A percentile compares a stretch with the other conserved stretches of the same genome.
phyloP scores from a whole-genome alignment of 1,140 invertebrate species.

The Hetaerina americana region DNA sequence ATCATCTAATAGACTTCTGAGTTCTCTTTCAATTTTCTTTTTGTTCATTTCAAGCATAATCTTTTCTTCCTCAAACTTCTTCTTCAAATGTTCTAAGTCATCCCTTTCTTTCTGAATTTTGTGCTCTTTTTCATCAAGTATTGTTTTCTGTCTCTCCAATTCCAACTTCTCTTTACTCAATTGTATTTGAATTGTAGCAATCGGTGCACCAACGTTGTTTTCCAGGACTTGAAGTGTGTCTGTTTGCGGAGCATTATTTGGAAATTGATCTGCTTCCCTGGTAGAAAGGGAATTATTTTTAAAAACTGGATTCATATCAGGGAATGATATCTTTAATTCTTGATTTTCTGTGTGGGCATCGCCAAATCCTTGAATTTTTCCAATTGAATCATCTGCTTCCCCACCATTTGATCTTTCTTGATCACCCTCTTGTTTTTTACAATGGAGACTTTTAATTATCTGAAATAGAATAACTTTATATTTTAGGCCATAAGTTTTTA shows the following conservation, averaged over 20 bases:
- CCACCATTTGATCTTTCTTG: too few relatives aligned
- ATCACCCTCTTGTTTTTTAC: too few relatives aligned
- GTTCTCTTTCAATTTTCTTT: background rate
- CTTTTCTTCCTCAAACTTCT: background rate
- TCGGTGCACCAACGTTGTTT: too few relatives aligned
- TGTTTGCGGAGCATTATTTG: too few relatives aligned
- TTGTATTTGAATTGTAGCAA: background rate
- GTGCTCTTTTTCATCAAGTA: background rate
- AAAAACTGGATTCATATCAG: background rate
- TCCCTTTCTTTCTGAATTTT: background rate
- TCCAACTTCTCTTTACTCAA: background rate
- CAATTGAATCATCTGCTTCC: too few relatives aligned
- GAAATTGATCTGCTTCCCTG: background rate
- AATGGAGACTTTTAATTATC: too few relatives aligned
- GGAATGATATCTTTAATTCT: background rate
- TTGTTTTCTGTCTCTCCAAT: background rate
- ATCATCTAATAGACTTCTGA: background rate
- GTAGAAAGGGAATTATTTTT: background rate
- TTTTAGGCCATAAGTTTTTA: too few relatives aligned
- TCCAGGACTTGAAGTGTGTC: too few relatives aligned
- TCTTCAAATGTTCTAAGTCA: background rate
- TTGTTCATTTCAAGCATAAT: background rate
- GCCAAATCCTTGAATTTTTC: too few relatives aligned
- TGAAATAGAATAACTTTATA: too few relatives aligned
- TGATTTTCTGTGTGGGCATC: background rate